Base-by-base conservation (phyloP, 2,797 vertebrate species). In the Amniataba percoides region DNA sequence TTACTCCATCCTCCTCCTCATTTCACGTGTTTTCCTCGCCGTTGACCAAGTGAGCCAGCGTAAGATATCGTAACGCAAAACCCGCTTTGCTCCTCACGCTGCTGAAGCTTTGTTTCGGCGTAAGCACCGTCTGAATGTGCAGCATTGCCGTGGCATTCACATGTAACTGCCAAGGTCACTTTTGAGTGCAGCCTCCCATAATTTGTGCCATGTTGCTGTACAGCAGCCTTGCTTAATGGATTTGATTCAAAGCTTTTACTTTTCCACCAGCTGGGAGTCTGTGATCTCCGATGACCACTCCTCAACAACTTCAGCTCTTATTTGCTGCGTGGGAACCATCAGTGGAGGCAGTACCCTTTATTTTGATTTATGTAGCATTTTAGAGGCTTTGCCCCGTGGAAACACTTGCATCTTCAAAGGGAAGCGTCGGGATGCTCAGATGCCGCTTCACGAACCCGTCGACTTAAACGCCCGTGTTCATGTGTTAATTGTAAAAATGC, bases 241-340 rank as follows among this genome's bases (percentile, higher is more conserved):
- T 86, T 78, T 88, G 81, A 92, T 88, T 86, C 74, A 85, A 86
- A 85, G 81, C 71, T 74, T 91, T 89, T 72, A 71, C 78, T 74
- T 81, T 49, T 68, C 52, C 57, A 73, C 59, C 64, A 86, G 71
- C 39, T 36, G 61, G 59, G 69, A 83, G 74, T 82, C 79, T 77
- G 73, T 72, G 68, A 64, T 84, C 82, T 88, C 85, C 59, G 68
- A 80, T 75, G 82, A 81, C 76, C 79, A 66, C 79, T 84, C 43
- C 56, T 65, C 55, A 73, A 73, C 69, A 77, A 86, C 77, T 87
- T 86, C 69, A 84, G 66, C 45, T 82, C 71, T 83, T 81, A 88
- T 87, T 89, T 91, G 81, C 80, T 72, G 67, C 70, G 63, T 73
- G 75, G 80, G 70, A 85, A 84, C 79, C 74, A 82, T 90, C 82